A percentile compares a stretch with the other conserved stretches of the same genome.
These are phyloP conservation scores for Pseudomyrmex concolor DNA, from an alignment of 1,140 invertebrate species.

Conservation along the genomic window DNA sequence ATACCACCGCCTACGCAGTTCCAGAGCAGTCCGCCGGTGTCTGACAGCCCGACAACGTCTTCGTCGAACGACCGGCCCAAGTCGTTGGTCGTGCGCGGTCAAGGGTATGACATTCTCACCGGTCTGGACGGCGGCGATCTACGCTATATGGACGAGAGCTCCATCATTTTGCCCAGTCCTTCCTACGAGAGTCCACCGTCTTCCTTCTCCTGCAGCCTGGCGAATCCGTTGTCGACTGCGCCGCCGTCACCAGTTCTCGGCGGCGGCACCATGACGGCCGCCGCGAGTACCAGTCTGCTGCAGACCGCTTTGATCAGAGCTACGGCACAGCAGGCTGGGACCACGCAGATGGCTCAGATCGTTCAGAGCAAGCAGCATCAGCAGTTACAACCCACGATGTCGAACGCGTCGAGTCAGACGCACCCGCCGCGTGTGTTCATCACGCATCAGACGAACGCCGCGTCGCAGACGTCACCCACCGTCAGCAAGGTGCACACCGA, in stretches of 20 bases:
- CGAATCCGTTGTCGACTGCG: slow-evolving; percentile 84
- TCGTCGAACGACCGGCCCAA: slow-evolving; percentile 87
- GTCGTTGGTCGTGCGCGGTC: slow-evolving; percentile 85
- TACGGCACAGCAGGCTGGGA: slow-evolving; percentile 88
- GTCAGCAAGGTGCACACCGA: slow-evolving; percentile 90
- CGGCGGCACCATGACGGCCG: slow-evolving; percentile 76
- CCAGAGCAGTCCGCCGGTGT: slow-evolving; percentile 88
- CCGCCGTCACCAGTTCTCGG: slow-evolving; percentile 86
- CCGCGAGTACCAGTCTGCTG: slow-evolving; percentile 87
- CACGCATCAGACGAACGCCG: slow-evolving; percentile 83
- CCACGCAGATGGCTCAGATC: slow-evolving; percentile 88
- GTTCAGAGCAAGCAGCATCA: slow-evolving; percentile 74
- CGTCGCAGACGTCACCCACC: slow-evolving; percentile 83
- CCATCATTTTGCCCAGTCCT: slow-evolving; percentile 91
- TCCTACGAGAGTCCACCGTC: slow-evolving; percentile 90
- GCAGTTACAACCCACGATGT: slow-evolving; percentile 66
- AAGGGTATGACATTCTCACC: slow-evolving; percentile 90
- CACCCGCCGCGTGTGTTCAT: slow-evolving; percentile 83
- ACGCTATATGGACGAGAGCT: slow-evolving; percentile 95
- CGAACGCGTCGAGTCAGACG: slow-evolving; percentile 82
- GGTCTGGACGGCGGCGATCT: slow-evolving; percentile 93
- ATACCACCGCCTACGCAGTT: slow-evolving; percentile 91
- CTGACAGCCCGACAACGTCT: slow-evolving; percentile 83
- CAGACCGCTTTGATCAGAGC: slow-evolving; percentile 90
- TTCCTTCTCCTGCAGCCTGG: slow-evolving; percentile 86